phyloP scores from a whole-genome alignment of 2,113 vertebrate species.

The Atractosteus spatula region DNA sequence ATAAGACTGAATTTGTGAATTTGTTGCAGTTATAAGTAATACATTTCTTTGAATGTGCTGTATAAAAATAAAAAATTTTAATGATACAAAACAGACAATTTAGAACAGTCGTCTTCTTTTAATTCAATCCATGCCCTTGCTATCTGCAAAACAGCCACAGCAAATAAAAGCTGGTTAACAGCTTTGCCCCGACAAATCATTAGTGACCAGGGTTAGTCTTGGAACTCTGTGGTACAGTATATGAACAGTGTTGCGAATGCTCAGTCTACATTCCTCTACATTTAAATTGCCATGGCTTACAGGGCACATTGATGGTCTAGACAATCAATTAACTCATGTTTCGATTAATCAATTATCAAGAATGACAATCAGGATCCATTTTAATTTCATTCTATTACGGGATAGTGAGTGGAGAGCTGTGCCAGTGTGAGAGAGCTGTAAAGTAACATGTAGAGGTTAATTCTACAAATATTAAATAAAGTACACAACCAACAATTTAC shows the following conservation, averaged over 20 bases:
- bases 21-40: no score
- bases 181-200: not conserved
- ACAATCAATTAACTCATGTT: slow-evolving; percentile 54
- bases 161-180: not conserved
- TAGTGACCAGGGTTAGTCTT: not conserved
- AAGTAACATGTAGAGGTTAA: no score
- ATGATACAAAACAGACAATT: no score
- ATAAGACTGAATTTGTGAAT: no score
- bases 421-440: no score
- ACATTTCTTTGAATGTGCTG: no score
- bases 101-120: no score
- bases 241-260: slow-evolving; percentile 42
- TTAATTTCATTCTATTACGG: slow-evolving; percentile 30
- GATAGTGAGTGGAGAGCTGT: slow-evolving; percentile 23
- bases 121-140: no score
- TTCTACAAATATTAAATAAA: no score
- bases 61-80: no score
- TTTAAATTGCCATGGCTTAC: slow-evolving; percentile 47
- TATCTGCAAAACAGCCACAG: not conserved
- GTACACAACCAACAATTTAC: no score
- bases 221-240: slow-evolving; percentile 33
- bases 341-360: slow-evolving; percentile 46
- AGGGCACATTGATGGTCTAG: slow-evolving; percentile 36
- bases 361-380: slow-evolving; percentile 34
- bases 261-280: slow-evolving; percentile 28